These are phyloP conservation scores for Apaloderma vittatum DNA, from an alignment of 2,113 vertebrate genomes.

Conservation along the genomic window DNA sequence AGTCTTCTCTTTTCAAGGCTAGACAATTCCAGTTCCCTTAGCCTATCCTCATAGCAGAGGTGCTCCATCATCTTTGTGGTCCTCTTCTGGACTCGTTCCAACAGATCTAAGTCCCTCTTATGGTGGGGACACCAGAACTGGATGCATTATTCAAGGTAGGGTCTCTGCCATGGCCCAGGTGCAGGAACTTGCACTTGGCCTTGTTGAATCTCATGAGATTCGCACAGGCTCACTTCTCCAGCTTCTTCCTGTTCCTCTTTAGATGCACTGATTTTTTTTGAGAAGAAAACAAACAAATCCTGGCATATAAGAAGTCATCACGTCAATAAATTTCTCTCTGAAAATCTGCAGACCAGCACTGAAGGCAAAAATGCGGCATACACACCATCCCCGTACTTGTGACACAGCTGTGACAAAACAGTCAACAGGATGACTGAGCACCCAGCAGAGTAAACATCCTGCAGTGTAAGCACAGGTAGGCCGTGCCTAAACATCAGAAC, in stretches of 20 bases:
- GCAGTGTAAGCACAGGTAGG: background rate
- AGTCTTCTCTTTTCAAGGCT: no score
- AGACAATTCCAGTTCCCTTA: no score
- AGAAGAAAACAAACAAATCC: background rate
- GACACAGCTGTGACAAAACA: background rate
- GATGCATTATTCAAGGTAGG: no score
- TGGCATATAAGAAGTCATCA: background rate
- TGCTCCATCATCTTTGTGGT: no score
- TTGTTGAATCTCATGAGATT: no score
- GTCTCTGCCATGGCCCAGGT: no score
- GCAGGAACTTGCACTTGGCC: no score
- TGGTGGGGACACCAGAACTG: no score
- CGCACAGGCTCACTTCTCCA: no score
- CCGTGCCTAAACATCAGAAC: background rate
- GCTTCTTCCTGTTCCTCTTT: background rate
- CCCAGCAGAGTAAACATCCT: background rate
- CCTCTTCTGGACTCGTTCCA: no score
- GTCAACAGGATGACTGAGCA: background rate
- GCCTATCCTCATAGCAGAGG: no score
- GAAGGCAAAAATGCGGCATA: background rate
- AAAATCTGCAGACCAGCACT: background rate
- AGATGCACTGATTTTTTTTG: background rate
- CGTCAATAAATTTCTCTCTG: background rate
- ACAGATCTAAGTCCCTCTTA: no score
- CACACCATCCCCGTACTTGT: background rate